phyloP scores from a whole-genome alignment of 2,888 invertebrate species.

The Zelleria hepariella region DNA sequence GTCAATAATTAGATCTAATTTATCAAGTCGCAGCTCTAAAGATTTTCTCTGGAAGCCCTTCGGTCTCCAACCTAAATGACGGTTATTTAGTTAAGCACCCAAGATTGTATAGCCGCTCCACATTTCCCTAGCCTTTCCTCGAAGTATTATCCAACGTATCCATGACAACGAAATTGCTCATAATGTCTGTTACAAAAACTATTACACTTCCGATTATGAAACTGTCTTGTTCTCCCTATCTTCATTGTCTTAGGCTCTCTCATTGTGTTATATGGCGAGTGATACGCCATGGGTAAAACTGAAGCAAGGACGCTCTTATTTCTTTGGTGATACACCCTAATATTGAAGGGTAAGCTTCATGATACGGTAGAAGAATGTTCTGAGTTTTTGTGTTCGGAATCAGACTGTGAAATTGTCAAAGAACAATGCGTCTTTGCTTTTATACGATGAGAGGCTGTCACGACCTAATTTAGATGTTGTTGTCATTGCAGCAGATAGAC shows the following conservation, averaged over 20 bases:
- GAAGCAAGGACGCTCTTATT: neutral
- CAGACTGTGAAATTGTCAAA: constrained; percentile 1
- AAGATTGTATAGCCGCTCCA: neutral
- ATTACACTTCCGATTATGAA: neutral
- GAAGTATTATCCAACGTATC: neutral
- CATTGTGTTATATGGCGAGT: neutral
- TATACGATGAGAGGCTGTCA: neutral
- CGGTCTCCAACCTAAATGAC: too few species aligned
- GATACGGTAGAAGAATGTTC: too few species aligned
- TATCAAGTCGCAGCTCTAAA: too few species aligned
- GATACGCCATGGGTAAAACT: neutral
- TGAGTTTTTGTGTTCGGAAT: neutral
- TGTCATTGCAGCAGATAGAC: neutral
- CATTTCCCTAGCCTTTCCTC: neutral
- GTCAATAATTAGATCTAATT: too few species aligned
- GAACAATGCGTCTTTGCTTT: neutral
- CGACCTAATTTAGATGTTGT: neutral
- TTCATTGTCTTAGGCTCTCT: neutral
- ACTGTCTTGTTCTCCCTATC: neutral
- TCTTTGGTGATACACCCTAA: neutral
- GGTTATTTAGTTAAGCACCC: too few species aligned
- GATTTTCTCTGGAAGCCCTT: too few species aligned
- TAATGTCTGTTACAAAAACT: neutral
- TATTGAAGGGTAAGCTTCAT: neutral
- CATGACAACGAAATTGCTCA: neutral